Base-by-base conservation (phyloP, 2,888 invertebrate species). In the Perithous albicinctus region DNA sequence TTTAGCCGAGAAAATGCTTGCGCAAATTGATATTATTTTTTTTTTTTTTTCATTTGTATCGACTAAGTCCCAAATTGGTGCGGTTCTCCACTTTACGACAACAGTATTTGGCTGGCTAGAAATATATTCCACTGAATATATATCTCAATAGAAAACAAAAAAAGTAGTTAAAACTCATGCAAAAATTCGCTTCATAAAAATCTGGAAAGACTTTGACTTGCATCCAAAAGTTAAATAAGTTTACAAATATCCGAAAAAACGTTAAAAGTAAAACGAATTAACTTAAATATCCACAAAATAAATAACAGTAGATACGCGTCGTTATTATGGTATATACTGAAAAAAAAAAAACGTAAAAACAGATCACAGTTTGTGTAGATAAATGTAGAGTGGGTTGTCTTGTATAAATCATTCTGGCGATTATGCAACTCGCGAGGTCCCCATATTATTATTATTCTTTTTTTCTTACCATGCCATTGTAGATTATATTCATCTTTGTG, bases 351-450 rank as follows among this genome's bases (percentile, higher is more conserved):
- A 82, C n/a, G 70, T 78, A 82, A 82, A 82, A 78, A 82, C 82
- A 75, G 78, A 82, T 82, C 82, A 82, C 82, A 82, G 82, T 74
- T 72, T 72, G 75, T 66, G 69, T 82, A 78, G 82, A 82, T 82
- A 82, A 82, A 78, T 82, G 63, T 82, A 78, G 15, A 56, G 75
- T 72, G 56, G 61, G 46, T 78, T 56, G 46, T 78, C 64, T 64
- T 66, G 56, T 10, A 41, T 41, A 70, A 82, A 78, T 48, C 74
- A 82, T 59, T 64, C 74, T 69, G 35, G 73, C 61, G 73, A 63
- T 77, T n/a, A 56, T 32, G 29, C 1, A 46, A 76, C 15, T 74
- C 74, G 63, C 56, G 56, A 64, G 63, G 35, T 74, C 46, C 46
- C 69, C 63, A 46, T 69, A 63, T 56, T 26, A n/a, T n/a, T 41